These are phyloP conservation scores for Cepaea nemoralis DNA, from an alignment of 1,140 invertebrate species.

Conservation along the genomic window DNA sequence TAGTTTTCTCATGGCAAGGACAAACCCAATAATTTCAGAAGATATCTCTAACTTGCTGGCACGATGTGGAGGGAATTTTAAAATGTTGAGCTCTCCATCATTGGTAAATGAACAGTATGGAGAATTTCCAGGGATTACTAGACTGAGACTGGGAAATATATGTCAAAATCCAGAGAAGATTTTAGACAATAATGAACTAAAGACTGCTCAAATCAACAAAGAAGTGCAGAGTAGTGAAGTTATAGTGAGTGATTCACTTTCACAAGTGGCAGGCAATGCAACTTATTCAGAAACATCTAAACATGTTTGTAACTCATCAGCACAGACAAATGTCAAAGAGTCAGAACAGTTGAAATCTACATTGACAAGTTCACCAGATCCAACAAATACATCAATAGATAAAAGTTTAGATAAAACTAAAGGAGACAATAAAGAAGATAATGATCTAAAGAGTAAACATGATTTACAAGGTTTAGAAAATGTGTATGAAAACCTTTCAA, in stretches of 20 bases:
- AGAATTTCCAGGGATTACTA: background rate
- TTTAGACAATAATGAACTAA: background rate
- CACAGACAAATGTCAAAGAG: background rate
- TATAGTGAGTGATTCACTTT: background rate
- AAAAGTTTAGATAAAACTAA: background rate
- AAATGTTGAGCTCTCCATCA: background rate
- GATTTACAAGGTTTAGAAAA: background rate
- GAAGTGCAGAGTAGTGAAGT: background rate
- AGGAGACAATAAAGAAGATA: background rate
- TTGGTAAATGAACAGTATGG: background rate
- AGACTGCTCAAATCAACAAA: background rate
- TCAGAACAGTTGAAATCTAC: background rate
- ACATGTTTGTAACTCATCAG: too few species aligned
- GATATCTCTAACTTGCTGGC: constrained; percentile 31
- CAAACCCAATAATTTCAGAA: constrained; percentile 49
- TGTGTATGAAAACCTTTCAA: background rate
- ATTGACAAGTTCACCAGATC: background rate
- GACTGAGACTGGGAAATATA: background rate
- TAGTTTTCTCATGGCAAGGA: constrained; percentile 53
- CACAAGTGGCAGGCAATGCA: too few species aligned
- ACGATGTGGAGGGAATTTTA: background rate
- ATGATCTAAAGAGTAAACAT: background rate
- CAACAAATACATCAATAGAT: background rate
- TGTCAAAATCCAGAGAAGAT: background rate
- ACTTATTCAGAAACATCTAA: too few species aligned